phyloP scores from a whole-genome alignment of 1,140 invertebrate species.

The Eurosta solidaginis region DNA sequence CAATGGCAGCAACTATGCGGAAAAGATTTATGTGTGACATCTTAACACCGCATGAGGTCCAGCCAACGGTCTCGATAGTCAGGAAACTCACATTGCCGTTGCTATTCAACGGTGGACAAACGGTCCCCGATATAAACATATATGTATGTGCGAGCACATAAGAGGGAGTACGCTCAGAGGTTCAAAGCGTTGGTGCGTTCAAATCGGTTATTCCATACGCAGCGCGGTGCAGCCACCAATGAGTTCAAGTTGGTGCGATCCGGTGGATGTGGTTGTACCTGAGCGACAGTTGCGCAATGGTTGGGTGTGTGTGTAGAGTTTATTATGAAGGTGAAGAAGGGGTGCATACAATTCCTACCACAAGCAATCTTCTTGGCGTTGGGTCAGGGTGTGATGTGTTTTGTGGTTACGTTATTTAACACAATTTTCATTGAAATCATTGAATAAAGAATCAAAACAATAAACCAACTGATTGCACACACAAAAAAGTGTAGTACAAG shows the following conservation, averaged over 20 bases:
- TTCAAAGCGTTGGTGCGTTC: neutral
- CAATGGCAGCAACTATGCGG: slow-evolving; percentile 32
- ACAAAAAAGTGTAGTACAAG: no score
- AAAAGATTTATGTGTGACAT: slow-evolving; percentile 38
- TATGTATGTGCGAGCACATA: no score
- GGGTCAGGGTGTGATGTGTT: slow-evolving; percentile 23
- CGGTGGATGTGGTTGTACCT: neutral
- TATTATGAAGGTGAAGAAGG: neutral
- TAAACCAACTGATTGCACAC: slow-evolving; percentile 20
- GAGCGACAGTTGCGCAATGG: neutral
- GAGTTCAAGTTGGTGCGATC: slow-evolving; percentile 7
- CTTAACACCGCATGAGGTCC: slow-evolving; percentile 36
- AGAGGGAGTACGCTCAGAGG: no score
- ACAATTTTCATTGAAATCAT: slow-evolving; percentile 19
- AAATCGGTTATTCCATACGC: slow-evolving; percentile 19
- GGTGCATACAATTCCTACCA: neutral
- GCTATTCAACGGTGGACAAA: neutral
- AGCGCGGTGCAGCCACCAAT: neutral
- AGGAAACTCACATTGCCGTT: neutral
- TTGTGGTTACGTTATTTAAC: slow-evolving; percentile 25
- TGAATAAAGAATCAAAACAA: slow-evolving; percentile 26
- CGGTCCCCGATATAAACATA: neutral
- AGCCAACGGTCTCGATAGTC: neutral
- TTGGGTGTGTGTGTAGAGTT: neutral
- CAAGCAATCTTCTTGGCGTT: neutral